Base-by-base conservation (phyloP, 2,113 vertebrate genomes). In the Scartelaos histophorus region DNA sequence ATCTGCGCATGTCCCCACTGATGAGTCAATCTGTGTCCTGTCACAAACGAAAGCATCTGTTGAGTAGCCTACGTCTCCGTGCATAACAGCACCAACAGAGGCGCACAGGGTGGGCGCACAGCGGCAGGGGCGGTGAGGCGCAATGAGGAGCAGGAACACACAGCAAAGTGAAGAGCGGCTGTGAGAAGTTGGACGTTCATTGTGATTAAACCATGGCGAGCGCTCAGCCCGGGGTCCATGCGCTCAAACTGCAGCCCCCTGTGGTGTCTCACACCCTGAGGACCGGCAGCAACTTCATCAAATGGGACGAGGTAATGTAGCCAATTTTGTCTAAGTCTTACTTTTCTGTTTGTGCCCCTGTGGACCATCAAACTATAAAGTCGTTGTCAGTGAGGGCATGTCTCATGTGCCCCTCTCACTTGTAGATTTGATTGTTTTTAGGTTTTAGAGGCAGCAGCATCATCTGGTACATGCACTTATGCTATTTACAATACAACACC, bases 251-350 rank as follows among this genome's bases (percentile, higher is more conserved):
- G 92, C 94, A 96, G 90, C 93, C 94, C 76, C 92, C 95, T 61
- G 85, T 86, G 24, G 95, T 97, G 45, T 94, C 93, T 49, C 89
- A 91, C 64, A 94, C 91, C 47, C 93, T 97, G 85, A 93, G 91
- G 83, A 94, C 92, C 77, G 96, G 96, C 83, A 96, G 95, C 89
- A 96, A 95, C 92, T 97, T 97, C 92, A 96, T 95, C 78, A 97
- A 96, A 93, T 97, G 96, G 96, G 96, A 97, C 81, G 96, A 97
- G 94, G 96, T 96, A 87, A 54, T 7, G 38, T 43, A 29, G 29
- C 29, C 29, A 29, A 11, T 47, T 15, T 47, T 47, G 13, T 47
- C 46, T 13, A 15, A 15, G 46, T 13, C 46, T 47, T 12, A 47
- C 47, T 19, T 51, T 19, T 17, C 47, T 19, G 15, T 19, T 17